Evolutionary conservation across 1,140 invertebrate species (phyloP).

Genomic region (Littorina saxatilis): DNA sequence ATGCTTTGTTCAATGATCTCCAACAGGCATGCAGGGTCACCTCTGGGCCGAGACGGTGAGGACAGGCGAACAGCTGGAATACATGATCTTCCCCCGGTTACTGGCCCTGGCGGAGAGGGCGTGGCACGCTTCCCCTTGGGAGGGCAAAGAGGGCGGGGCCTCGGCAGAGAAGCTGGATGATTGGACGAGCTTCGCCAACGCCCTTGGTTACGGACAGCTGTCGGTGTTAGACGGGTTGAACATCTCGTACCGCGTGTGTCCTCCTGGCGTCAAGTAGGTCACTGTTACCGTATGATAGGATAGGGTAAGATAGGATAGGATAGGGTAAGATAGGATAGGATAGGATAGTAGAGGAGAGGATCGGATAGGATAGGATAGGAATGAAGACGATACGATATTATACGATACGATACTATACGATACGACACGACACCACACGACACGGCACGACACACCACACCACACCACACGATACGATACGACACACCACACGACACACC

Average conservation of each 20-base stretch:
- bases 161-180: constrained; percentile 32
- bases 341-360: too few relatives aligned
- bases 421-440: too few relatives aligned
- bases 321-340: too few relatives aligned
- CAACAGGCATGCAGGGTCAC: constrained; percentile 64
- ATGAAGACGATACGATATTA: too few relatives aligned
- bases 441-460: too few relatives aligned
- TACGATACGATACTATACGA: too few relatives aligned
- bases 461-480: too few relatives aligned
- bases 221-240: constrained; percentile 50
- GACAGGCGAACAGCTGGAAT: constrained; percentile 55
- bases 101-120: constrained; percentile 69
- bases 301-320: too few relatives aligned
- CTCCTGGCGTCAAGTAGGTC: constrained; percentile 61
- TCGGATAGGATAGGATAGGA: too few relatives aligned
- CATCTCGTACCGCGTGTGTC: constrained; percentile 57
- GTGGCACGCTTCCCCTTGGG: constrained; percentile 68
- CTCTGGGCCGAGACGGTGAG: constrained; percentile 66
- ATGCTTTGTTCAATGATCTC: too few relatives aligned
- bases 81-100: constrained; percentile 66
- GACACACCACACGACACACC: too few relatives aligned
- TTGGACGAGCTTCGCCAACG: constrained; percentile 59
- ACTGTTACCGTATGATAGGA: too few relatives aligned
- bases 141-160: constrained; percentile 33
- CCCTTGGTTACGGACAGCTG: constrained; percentile 61